These are phyloP conservation scores for Graptemys geographica DNA, from an alignment of 2,797 vertebrate genomes.

Conservation along the genomic window DNA sequence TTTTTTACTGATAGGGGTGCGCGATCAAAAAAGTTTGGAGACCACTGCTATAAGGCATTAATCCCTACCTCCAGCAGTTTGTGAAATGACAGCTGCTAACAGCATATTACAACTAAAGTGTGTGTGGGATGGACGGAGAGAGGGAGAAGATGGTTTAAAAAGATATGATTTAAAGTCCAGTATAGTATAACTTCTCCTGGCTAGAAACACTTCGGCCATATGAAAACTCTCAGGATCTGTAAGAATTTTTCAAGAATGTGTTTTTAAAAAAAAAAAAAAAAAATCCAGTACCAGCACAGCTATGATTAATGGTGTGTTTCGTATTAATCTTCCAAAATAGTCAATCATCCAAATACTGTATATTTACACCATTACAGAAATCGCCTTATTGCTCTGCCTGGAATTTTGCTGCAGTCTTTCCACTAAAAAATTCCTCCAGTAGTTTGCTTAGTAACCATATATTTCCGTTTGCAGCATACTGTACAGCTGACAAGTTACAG, in stretches of 20 bases:
- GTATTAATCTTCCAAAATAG: conserved; percentile 6
- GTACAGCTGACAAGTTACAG: not conserved
- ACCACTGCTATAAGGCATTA: conserved; percentile 1
- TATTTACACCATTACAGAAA: not conserved
- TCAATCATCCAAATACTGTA: not conserved
- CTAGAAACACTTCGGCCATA: not conserved
- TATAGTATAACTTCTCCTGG: not conserved
- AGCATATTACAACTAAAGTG: conserved; percentile 28
- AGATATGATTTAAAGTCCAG: not conserved
- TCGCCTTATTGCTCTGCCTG: conserved; percentile 4
- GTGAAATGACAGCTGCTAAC: conserved; percentile 16
- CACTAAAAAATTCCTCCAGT: not conserved
- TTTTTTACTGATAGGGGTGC: too few relatives aligned
- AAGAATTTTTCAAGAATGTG: not conserved
- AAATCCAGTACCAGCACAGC: not conserved
- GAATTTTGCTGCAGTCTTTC: conserved; percentile 18
- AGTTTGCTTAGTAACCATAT: conserved; percentile 32
- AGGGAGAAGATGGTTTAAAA: accelerated
- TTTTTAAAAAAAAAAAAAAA: not conserved
- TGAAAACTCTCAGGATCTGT: not conserved
- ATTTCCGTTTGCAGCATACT: conserved; percentile 10
- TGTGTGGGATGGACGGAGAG: not conserved
- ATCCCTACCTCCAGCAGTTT: not conserved
- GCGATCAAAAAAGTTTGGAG: too few relatives aligned
- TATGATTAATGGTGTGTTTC: not conserved